These are phyloP conservation scores for Dinomys branickii DNA, from an alignment of 2,113 vertebrate species.

Conservation along the genomic window DNA sequence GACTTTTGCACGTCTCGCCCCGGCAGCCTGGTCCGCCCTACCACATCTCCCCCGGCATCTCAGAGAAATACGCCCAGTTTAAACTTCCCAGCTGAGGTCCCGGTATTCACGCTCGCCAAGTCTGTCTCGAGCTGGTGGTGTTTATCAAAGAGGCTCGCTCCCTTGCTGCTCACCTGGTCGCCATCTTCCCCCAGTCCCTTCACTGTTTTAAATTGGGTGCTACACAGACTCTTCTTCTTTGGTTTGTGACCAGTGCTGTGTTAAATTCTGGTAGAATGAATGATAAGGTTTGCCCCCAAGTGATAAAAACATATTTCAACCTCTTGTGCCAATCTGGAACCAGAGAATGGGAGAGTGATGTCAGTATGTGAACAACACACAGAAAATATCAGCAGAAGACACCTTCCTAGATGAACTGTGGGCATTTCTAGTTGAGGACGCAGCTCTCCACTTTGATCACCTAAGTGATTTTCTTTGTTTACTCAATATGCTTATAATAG, in stretches of 20 bases:
- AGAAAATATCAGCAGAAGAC: not conserved
- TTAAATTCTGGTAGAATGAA: not conserved
- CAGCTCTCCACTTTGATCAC: not conserved
- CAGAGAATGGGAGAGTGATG: not conserved
- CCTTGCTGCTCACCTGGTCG: too few species aligned
- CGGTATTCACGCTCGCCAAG: too few species aligned
- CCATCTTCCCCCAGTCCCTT: too few species aligned
- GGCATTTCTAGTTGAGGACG: not conserved
- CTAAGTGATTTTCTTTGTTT: not conserved
- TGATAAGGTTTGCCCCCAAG: not conserved
- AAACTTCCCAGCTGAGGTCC: too few species aligned
- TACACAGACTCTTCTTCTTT: not conserved
- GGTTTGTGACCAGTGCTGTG: not conserved
- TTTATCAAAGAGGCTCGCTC: too few species aligned
- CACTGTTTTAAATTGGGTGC: not conserved
- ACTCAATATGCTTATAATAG: not conserved
- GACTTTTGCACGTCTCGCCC: too few species aligned
- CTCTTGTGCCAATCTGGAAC: not conserved
- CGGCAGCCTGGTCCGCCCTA: too few species aligned
- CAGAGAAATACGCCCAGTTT: too few species aligned
- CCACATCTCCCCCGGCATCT: too few species aligned
- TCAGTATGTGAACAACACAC: not conserved
- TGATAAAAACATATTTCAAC: not conserved
- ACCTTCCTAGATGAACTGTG: not conserved
- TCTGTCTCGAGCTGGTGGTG: too few species aligned